Evolutionary conservation across 2,113 vertebrate genomes (phyloP).

Genomic region (Otolemur garnettii): DNA sequence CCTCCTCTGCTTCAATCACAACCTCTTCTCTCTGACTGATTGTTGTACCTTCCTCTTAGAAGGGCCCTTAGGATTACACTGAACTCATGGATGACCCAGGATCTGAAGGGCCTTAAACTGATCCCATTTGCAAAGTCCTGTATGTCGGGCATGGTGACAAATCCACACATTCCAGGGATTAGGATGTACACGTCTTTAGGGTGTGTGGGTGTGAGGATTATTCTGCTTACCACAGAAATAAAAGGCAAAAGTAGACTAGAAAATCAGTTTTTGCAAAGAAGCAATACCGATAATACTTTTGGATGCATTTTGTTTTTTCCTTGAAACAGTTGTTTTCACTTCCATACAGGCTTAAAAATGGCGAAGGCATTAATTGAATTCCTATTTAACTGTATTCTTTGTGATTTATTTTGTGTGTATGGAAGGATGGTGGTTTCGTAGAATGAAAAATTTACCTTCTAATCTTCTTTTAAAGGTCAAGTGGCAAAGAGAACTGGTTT

Average conservation of each 20-base stretch:
- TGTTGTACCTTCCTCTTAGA: not conserved
- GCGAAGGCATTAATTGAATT: constrained; percentile 74
- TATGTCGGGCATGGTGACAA: accelerated
- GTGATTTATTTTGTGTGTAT: constrained; percentile 61
- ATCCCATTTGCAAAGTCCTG: not conserved
- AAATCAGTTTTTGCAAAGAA: constrained; percentile 67
- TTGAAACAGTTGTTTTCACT: constrained; percentile 73
- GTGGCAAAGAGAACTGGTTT: constrained; percentile 66
- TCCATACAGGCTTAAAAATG: constrained; percentile 62
- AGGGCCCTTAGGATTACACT: not conserved
- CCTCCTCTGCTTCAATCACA: accelerated
- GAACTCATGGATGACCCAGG: not conserved
- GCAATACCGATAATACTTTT: constrained; percentile 60
- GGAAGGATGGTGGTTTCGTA: constrained; percentile 61
- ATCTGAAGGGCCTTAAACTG: not conserved
- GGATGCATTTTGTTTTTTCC: constrained; percentile 38
- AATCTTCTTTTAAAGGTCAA: constrained; percentile 72
- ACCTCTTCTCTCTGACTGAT: not conserved
- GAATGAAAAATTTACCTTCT: constrained; percentile 72
- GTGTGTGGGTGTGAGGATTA: accelerated
- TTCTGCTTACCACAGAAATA: not conserved
- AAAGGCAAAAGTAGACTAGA: constrained; percentile 55
- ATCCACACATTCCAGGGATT: not conserved
- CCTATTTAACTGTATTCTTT: constrained; percentile 15
- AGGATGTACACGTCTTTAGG: not conserved